These are phyloP conservation scores for Pachydiplax longipennis DNA, from an alignment of 2,888 invertebrate species.

Conservation along the genomic window DNA sequence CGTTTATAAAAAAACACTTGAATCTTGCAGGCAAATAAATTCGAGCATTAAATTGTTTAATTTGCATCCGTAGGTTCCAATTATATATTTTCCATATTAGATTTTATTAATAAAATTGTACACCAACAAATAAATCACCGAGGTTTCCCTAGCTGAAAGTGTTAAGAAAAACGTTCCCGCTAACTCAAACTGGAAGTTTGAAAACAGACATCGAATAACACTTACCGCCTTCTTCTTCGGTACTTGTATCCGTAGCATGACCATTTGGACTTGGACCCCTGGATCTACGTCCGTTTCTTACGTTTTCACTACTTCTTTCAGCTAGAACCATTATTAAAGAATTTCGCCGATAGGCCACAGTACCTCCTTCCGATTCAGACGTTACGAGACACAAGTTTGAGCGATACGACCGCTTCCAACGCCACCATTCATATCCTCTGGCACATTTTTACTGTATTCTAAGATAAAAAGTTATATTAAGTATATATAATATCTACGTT, in stretches of 20 bases:
- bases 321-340: slow-evolving; percentile 80
- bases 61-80: no score
- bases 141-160: no score
- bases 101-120: no score
- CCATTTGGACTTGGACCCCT: slow-evolving; percentile 91
- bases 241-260: slow-evolving; percentile 82
- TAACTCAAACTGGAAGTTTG: neutral
- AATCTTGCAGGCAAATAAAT: no score
- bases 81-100: no score
- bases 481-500: neutral
- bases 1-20: no score
- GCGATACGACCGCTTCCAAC: neutral
- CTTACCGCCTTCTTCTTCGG: slow-evolving; percentile 86
- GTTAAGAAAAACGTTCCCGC: no score
- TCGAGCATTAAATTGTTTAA: no score
- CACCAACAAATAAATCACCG: no score
- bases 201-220: slow-evolving; percentile 49
- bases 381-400: slow-evolving; percentile 20
- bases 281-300: slow-evolving; percentile 87
- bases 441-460: neutral
- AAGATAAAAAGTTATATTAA: neutral
- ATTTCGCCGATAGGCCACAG: neutral
- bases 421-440: neutral
- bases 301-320: slow-evolving; percentile 82
- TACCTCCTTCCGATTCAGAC: neutral